Evolutionary conservation across 2,888 invertebrate genomes (phyloP), one percentile per base, ranked within the genome.

Genomic region (Pyrgus malvae): DNA sequence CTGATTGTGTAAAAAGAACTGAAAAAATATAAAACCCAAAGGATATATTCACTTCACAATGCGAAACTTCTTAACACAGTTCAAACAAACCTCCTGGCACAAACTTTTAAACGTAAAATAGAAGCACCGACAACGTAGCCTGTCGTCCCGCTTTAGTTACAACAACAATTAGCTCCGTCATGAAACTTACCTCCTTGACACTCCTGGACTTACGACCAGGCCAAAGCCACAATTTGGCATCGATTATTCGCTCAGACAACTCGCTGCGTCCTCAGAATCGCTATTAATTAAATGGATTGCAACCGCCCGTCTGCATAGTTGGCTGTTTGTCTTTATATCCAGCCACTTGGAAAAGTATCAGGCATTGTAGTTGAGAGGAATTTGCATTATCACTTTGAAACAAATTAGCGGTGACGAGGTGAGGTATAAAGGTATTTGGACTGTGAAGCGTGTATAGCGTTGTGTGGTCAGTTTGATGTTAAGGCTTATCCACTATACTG

Each of bases 221-320:
- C 8, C n/a, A 37, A 40, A 31, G 23, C 41, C 50, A 33, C 50
- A 33, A 33, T 50, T 50, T 25, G 41, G 33, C 35, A 44, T 51
- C 51, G 51, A 51, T 51, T 49, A 49, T 41, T 51, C 42, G 37
- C 51, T 25, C 35, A 51, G 37, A 44, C 27, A 29, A 33, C 14
- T 23, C 25, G 27, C 27, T 4, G 41, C 31, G 50, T 41, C 21
- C 49, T 50, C 23, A 8, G 41, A 70, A 76, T 72, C 69, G 70
- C 66, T 66, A 70, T 73, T 78, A 79, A 79, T 79, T 79, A 78
- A 79, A 78, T 69, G 74, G 70, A 71, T 72, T 65, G 71, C 74
- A 67, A 46, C 62, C 63, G 67, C 57, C 69, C 66, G 79, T 79
- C 79, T 79, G 73, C 78, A 79, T 79, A 79, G 78, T 79, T 79